Evolutionary conservation across 2,888 invertebrate species (phyloP).

Genomic region (Argyresthia albistria): DNA sequence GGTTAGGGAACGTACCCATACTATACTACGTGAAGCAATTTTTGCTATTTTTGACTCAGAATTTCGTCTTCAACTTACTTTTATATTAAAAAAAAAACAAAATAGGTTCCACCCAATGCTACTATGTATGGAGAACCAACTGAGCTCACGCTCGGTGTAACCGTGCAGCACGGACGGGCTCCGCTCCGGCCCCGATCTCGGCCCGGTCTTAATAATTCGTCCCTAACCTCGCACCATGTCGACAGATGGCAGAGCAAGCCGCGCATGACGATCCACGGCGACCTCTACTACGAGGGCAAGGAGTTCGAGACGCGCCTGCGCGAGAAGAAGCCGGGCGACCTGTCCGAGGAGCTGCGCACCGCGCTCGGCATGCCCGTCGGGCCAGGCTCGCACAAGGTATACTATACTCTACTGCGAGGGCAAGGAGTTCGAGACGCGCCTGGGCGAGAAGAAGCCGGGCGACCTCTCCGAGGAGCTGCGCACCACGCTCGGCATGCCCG

Average conservation of each 20-base stretch:
- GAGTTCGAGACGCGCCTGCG: slow-evolving; percentile 98
- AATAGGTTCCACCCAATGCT: too few relatives aligned
- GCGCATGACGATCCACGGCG: slow-evolving; percentile 98
- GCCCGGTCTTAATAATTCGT: too few relatives aligned
- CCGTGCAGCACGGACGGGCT: too few relatives aligned
- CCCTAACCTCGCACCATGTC: too few relatives aligned
- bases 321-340: slow-evolving; percentile 98
- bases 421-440: slow-evolving; percentile 97
- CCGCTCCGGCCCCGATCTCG: too few relatives aligned
- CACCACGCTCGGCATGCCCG: slow-evolving; percentile 98
- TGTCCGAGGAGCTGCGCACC: slow-evolving; percentile 95
- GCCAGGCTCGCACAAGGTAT: slow-evolving; percentile 88
- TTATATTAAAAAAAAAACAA: too few relatives aligned
- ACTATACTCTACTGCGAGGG: slow-evolving; percentile 92
- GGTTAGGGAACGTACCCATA: too few relatives aligned
- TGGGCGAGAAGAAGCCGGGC: slow-evolving; percentile 99
- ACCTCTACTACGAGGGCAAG: slow-evolving; percentile 98
- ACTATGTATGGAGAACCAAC: too few relatives aligned
- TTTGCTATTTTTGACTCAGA: too few relatives aligned
- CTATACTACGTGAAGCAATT: too few relatives aligned
- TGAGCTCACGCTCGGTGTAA: too few relatives aligned
- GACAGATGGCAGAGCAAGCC: slow-evolving; percentile 98
- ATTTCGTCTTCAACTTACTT: too few relatives aligned
- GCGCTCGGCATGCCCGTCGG: slow-evolving; percentile 99
- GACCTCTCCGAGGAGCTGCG: slow-evolving; percentile 96